Evolutionary conservation across 92 coral and sea anemone genomes (phyloP).

Genomic region (Heliopora coerulea): DNA sequence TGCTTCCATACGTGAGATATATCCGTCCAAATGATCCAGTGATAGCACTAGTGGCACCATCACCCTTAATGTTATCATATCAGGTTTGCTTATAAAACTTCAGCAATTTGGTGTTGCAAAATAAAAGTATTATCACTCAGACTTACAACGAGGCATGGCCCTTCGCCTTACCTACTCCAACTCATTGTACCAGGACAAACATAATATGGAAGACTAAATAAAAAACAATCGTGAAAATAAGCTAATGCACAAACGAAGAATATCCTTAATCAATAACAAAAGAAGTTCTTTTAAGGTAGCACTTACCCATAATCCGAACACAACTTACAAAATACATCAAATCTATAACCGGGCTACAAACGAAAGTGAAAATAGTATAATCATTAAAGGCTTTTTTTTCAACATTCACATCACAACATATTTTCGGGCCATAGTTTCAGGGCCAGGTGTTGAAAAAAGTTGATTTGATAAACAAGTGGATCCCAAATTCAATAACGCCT

Average conservation of each 20-base stretch:
- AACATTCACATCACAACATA: background rate
- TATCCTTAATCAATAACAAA: background rate
- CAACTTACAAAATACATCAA: conserved; percentile 67
- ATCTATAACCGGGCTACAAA: conserved; percentile 69
- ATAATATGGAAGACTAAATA: conserved; percentile 71
- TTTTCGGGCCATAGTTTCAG: too few species aligned
- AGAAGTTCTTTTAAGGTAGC: background rate
- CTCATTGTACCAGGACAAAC: conserved; percentile 89
- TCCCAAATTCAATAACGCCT: too few species aligned
- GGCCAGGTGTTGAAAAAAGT: too few species aligned
- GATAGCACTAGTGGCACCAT: too few species aligned
- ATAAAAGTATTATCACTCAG: too few species aligned
- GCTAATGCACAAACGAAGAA: background rate
- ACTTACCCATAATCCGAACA: conserved; percentile 86
- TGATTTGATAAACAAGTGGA: too few species aligned
- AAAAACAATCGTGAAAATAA: background rate
- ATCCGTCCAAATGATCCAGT: too few species aligned
- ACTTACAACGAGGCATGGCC: too few species aligned
- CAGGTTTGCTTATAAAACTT: too few species aligned
- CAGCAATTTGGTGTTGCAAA: too few species aligned
- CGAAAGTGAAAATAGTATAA: background rate
- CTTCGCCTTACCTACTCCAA: conserved; percentile 73
- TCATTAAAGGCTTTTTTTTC: background rate
- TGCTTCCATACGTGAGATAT: too few species aligned
- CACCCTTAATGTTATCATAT: too few species aligned